Evolutionary conservation across 2,888 invertebrate genomes (phyloP).

Genomic region (Lagria hirta): DNA sequence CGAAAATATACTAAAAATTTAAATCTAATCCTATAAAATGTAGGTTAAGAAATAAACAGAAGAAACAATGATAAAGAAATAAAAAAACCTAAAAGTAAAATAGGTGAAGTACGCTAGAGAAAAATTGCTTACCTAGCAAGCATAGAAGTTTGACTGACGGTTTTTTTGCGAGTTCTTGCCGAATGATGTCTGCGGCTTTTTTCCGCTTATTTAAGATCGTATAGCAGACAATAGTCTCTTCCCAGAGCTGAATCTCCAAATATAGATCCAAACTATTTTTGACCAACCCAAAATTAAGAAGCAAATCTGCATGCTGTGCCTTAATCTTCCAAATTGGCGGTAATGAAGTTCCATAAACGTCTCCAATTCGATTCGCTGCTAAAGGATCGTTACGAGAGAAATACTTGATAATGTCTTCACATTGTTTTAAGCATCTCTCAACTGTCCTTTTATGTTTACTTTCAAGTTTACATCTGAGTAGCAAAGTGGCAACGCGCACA

Average conservation of each 20-base stretch:
- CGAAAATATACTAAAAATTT: too few relatives aligned
- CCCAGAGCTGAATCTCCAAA: conserved; percentile 79
- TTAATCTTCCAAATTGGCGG: conserved; percentile 77
- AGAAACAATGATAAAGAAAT: too few relatives aligned
- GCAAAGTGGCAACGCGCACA: conserved; percentile 72
- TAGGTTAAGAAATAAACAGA: conserved; percentile 9
- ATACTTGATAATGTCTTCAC: conserved; percentile 74
- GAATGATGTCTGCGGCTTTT: conserved; percentile 88
- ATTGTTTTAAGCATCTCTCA: conserved; percentile 85
- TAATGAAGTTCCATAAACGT: conserved; percentile 72
- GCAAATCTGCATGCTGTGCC: conserved; percentile 74
- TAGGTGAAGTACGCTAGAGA: conserved; percentile 52
- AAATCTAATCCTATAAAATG: too few relatives aligned
- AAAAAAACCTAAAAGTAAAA: conserved; percentile 8
- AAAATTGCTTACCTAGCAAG: conserved; percentile 66
- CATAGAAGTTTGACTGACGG: conserved; percentile 88
- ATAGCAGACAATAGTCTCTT: conserved; percentile 90
- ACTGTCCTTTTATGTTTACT: conserved; percentile 76
- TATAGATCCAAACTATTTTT: conserved; percentile 84
- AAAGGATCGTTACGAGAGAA: conserved; percentile 53
- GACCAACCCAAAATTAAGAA: conserved; percentile 77
- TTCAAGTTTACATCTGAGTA: conserved; percentile 77
- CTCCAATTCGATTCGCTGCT: conserved; percentile 55
- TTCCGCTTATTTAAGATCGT: conserved; percentile 79
- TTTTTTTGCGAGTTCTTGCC: conserved; percentile 73